These are phyloP conservation scores for Ammodytes dubius DNA, from an alignment of 2,113 vertebrate genomes.

Conservation along the genomic window DNA sequence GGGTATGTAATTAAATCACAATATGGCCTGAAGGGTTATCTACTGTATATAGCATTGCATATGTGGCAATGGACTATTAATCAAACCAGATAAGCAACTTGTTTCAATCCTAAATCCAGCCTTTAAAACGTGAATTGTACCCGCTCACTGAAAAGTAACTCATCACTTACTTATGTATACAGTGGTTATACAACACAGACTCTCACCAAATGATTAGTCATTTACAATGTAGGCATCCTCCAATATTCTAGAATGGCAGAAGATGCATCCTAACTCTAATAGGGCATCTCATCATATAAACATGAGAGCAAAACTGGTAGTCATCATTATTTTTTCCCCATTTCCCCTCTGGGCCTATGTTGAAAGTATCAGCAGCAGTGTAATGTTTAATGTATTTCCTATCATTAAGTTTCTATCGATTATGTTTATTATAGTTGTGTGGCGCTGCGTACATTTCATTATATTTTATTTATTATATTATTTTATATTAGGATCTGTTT, in stretches of 20 bases:
- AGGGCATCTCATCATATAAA: conserved; percentile 28
- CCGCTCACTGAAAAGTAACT: neutral
- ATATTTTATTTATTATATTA: too few species aligned
- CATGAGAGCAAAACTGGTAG: neutral
- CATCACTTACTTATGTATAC: neutral
- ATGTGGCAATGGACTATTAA: neutral
- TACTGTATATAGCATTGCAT: neutral
- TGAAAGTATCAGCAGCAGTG: neutral
- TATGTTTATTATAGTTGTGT: neutral
- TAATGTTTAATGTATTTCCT: conserved; percentile 1
- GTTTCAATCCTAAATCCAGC: neutral
- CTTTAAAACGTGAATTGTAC: neutral
- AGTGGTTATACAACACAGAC: neutral
- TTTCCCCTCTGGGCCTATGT: neutral
- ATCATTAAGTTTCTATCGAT: neutral
- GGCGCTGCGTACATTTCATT: neutral
- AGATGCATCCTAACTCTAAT: conserved; percentile 2
- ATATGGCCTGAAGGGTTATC: neutral
- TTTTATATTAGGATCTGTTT: too few species aligned
- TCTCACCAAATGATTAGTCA: conserved; percentile 1
- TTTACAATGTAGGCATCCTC: neutral
- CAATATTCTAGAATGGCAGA: neutral
- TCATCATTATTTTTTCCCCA: conserved; percentile 6
- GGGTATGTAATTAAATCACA: neutral
- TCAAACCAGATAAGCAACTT: neutral